Conservation (phyloP, 2,113 vertebrate species). For the Labeo catla region DNA sequence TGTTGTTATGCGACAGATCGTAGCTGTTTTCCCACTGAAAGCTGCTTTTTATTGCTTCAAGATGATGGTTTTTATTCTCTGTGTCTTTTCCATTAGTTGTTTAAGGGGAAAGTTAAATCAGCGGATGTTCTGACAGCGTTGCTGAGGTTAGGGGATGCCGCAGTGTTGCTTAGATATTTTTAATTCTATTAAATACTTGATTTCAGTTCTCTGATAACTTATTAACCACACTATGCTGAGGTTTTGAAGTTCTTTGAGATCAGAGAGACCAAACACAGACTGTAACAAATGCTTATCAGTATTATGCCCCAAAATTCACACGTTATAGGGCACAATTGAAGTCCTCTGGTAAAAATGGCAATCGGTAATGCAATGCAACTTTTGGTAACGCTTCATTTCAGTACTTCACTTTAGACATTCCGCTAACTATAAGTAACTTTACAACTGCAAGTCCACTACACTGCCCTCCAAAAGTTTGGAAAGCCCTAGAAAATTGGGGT, state of each 20-base stretch:
- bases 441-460: no score
- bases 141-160: not conserved
- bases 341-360: not conserved
- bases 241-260: not conserved
- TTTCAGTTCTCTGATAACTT: not conserved
- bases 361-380: not conserved
- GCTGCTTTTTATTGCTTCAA: constrained; percentile 1
- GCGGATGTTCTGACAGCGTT: not conserved
- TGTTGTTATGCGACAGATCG: not conserved
- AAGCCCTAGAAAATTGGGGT: no score
- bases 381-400: no score
- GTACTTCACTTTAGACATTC: no score
- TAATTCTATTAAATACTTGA: not conserved
- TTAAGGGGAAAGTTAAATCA: constrained; percentile 5
- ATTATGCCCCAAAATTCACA: not conserved
- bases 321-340: not conserved
- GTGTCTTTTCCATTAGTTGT: not conserved
- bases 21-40: not conserved
- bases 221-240: not conserved
- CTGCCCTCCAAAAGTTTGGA: no score
- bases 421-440: no score
- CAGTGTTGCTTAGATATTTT: not conserved
- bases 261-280: not conserved
- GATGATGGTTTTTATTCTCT: not conserved
- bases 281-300: not conserved